Percentiles rank a stretch among this genome's conserved stretches.
Conservation (phyloP, 2,888 invertebrate species). For the Macrophya alboannulata region DNA sequence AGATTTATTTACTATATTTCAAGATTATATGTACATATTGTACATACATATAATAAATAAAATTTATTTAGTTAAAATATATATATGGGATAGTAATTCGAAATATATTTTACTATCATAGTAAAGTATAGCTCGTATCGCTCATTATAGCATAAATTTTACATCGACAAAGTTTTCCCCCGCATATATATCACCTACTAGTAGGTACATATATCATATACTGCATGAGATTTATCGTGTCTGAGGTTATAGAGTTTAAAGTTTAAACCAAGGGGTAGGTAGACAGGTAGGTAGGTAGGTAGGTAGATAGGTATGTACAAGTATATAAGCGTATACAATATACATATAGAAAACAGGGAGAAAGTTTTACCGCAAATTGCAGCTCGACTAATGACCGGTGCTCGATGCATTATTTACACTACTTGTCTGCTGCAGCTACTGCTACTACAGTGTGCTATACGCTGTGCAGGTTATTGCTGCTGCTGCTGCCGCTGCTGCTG, state of each 20-base stretch:
- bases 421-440: neutral
- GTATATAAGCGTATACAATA: neutral
- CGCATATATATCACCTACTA: too few relatives aligned
- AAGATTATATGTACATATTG: too few relatives aligned
- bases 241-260: conserved; percentile 11
- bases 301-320: neutral
- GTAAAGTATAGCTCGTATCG: neutral
- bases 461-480: too few relatives aligned
- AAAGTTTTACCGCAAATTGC: conserved; percentile 45
- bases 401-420: conserved; percentile 33
- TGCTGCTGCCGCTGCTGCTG: neutral
- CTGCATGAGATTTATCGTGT: neutral
- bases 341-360: conserved; percentile 19
- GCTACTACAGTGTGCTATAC: neutral
- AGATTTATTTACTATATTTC: too few relatives aligned
- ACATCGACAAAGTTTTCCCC: neutral
- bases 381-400: conserved; percentile 36
- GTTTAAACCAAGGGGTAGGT: neutral
- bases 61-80: too few relatives aligned
- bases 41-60: too few relatives aligned
- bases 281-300: too few relatives aligned
- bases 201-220: too few relatives aligned
- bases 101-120: too few relatives aligned
- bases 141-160: neutral
- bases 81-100: too few relatives aligned